Evolutionary conservation across 2,797 vertebrate species (phyloP), one percentile per base, ranked within the genome.

Genomic region (Carduelis carduelis): DNA sequence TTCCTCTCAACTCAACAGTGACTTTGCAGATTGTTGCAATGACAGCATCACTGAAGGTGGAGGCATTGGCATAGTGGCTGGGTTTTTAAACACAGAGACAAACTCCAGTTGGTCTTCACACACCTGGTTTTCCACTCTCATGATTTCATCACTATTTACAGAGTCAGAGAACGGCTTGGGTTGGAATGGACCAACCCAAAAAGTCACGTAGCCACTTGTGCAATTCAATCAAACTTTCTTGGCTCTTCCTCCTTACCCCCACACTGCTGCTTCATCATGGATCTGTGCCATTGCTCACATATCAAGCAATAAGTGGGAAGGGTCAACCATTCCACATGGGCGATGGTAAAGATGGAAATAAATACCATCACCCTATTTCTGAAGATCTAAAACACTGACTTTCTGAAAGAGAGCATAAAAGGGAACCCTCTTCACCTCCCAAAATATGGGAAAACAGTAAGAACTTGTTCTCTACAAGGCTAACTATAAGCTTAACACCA

Each of bases 161-260:
- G 28, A 47, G 13, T 55, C 26, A 71, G 9, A 78, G 21, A 77
- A 57, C 0, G 1, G 12, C 9, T 34, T 50, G 30, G 39, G 17
- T 28, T 60, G 46, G 11, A 78, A 60, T 3, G 4, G 23, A 50
- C 23, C 35, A 35, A 10, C 35, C 35, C 35, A 10, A 56, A 27
- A 86, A 65, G 37, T 56, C 20, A 64, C 0, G 0, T 21, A 35
- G 12, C 30, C 11, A 1, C 12, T 13, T 3, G 2, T 19, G 15
- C 35, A 86, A 65, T 8, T 53, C 18, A 35, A 55, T 21, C 5
- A 43, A 41, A 32, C 20, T 59, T 49, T 56, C 23, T 59, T 35
- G n/a, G 10, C 14, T 70, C 39, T 81, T 69, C 55, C n/a, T 63
- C 43, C 53, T 85, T 50, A 37, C 18, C 32, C 82, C 19, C 10